phyloP scores from a whole-genome alignment of 2,797 vertebrate species.

The Antennarius maculatus region DNA sequence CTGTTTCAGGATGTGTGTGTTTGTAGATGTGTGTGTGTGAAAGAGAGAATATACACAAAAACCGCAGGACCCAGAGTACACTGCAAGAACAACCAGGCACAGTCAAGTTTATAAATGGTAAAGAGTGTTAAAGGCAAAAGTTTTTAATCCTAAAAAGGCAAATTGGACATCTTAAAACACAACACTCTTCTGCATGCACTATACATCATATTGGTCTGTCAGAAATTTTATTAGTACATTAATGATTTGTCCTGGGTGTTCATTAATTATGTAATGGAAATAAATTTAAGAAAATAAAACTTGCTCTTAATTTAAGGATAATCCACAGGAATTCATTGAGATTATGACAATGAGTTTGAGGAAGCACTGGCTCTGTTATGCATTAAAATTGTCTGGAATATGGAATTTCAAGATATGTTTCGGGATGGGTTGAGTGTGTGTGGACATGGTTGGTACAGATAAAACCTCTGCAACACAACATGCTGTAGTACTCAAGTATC shows the following conservation, averaged over 20 bases:
- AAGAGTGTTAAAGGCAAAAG: no score
- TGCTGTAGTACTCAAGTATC: constrained; percentile 19
- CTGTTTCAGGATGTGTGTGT: constrained; percentile 51
- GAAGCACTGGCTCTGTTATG: not conserved
- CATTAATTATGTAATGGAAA: not conserved
- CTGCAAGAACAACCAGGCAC: not conserved
- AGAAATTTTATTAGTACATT: not conserved
- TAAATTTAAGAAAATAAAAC: not conserved
- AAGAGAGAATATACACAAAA: constrained; percentile 17
- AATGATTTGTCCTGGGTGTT: not conserved
- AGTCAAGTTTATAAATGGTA: constrained; percentile 8
- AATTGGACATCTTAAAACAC: no score
- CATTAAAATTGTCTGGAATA: not conserved
- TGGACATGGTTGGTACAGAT: not conserved
- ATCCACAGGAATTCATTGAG: not conserved
- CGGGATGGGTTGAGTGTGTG: not conserved
- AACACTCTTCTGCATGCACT: no score
- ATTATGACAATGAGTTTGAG: not conserved
- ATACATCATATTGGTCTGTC: no score
- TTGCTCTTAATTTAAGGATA: not conserved
- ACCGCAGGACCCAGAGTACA: constrained; percentile 42
- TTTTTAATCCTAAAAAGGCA: not conserved
- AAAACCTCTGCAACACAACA: constrained; percentile 3
- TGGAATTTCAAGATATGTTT: not conserved
- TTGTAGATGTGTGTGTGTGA: constrained; percentile 18